Percentiles rank a stretch among this genome's conserved stretches.
Conservation (phyloP, 2,797 vertebrate genomes). For the Gallirallus australis region DNA sequence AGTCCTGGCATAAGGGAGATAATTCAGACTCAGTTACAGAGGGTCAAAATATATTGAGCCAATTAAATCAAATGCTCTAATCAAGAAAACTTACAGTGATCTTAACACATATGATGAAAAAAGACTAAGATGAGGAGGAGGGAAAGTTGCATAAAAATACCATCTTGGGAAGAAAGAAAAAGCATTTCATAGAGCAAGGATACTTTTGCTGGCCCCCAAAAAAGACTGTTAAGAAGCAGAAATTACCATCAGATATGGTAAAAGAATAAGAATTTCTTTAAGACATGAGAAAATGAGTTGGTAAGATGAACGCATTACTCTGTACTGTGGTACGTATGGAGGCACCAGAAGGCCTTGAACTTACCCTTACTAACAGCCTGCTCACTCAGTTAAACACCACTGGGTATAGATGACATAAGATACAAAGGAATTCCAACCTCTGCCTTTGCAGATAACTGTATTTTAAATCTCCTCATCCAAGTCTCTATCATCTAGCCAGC, state of each 20-base stretch:
- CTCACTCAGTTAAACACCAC: not conserved
- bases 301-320: not conserved
- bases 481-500: not conserved
- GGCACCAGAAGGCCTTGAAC: not conserved
- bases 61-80: slow-evolving; percentile 1
- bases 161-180: not conserved
- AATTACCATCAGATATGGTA: not conserved
- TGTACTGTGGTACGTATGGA: not conserved
- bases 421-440: not conserved
- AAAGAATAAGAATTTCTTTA: not conserved
- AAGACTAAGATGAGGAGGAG: not conserved
- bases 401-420: not conserved
- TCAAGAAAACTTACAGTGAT: slow-evolving; percentile 22
- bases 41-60: slow-evolving; percentile 21
- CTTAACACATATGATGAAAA: not conserved
- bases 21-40: slow-evolving; percentile 1
- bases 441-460: not conserved
- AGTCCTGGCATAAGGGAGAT: not conserved
- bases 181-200: not conserved
- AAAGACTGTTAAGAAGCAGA: not conserved
- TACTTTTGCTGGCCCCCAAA: slow-evolving; percentile 1
- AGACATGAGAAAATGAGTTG: not conserved
- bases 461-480: not conserved
- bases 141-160: not conserved
- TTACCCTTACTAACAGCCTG: not conserved